These are phyloP conservation scores for Leptinotarsa undecemlineata DNA, from an alignment of 1,140 invertebrate species.

Conservation along the genomic window DNA sequence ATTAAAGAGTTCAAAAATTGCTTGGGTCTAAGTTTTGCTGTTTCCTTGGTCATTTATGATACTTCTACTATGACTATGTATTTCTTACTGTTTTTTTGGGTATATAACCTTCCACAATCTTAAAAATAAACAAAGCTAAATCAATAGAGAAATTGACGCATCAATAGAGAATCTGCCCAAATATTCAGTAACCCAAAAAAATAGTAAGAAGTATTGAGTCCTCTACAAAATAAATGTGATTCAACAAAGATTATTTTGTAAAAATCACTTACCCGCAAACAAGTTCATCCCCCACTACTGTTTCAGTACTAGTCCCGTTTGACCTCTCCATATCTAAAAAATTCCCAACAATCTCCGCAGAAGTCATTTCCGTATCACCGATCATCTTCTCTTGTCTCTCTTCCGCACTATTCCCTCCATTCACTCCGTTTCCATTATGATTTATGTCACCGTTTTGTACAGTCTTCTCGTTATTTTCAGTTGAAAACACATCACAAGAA, in stretches of 20 bases:
- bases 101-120: too few relatives aligned
- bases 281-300: conserved; percentile 53
- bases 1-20: too few relatives aligned
- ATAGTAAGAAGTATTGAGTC: too few relatives aligned
- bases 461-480: conserved; percentile 17
- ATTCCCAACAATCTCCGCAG: conserved; percentile 12
- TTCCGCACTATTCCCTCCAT: conserved; percentile 20
- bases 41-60: too few relatives aligned
- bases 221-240: too few relatives aligned
- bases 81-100: too few relatives aligned
- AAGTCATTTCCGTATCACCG: conserved; percentile 9
- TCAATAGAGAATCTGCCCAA: not conserved
- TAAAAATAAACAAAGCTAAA: too few relatives aligned
- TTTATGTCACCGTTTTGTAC: conserved; percentile 24
- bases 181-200: too few relatives aligned
- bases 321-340: conserved; percentile 38
- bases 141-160: too few relatives aligned
- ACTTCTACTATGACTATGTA: too few relatives aligned
- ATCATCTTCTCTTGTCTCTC: conserved; percentile 15
- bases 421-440: conserved; percentile 16
- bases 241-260: not conserved
- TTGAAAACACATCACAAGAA: conserved; percentile 20
- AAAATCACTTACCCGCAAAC: conserved; percentile 38
- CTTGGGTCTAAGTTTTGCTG: too few relatives aligned
- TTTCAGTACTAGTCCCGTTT: conserved; percentile 58